These are phyloP conservation scores for Macrophya alboannulata DNA, from an alignment of 2,888 invertebrate species.

Conservation along the genomic window DNA sequence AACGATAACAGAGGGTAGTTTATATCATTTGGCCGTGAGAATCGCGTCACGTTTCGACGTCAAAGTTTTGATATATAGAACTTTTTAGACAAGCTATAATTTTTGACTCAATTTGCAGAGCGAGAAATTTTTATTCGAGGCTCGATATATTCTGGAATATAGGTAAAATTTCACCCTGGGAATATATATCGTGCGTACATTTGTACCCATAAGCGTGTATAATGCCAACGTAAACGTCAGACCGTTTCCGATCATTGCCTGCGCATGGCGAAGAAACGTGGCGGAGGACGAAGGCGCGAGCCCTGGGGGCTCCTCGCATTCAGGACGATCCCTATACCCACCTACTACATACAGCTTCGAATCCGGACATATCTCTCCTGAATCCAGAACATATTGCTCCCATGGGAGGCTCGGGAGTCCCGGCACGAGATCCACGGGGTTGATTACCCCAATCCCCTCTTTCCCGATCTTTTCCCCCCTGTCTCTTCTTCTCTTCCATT, in stretches of 20 bases:
- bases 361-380: conserved; percentile 65
- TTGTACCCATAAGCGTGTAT: conserved; percentile 9
- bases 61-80: neutral
- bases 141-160: too few species aligned
- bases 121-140: neutral
- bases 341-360: conserved; percentile 55
- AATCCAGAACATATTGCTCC: conserved; percentile 64
- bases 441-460: conserved; percentile 63
- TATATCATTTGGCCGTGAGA: neutral
- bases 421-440: conserved; percentile 64
- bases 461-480: conserved; percentile 30
- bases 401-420: conserved; percentile 61
- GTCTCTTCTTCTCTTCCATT: conserved; percentile 34
- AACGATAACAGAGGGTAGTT: conserved; percentile 15
- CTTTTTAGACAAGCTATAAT: neutral
- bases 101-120: neutral
- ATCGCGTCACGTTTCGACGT: neutral
- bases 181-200: too few species aligned
- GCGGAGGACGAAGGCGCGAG: conserved; percentile 49
- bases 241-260: conserved; percentile 34
- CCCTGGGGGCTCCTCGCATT: conserved; percentile 57
- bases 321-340: conserved; percentile 53
- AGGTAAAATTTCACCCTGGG: too few species aligned
- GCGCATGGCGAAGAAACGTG: conserved; percentile 33
- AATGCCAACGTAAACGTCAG: conserved; percentile 21